Evolutionary conservation across 2,797 vertebrate genomes (phyloP).

Genomic region (Gobio occitaniae): DNA sequence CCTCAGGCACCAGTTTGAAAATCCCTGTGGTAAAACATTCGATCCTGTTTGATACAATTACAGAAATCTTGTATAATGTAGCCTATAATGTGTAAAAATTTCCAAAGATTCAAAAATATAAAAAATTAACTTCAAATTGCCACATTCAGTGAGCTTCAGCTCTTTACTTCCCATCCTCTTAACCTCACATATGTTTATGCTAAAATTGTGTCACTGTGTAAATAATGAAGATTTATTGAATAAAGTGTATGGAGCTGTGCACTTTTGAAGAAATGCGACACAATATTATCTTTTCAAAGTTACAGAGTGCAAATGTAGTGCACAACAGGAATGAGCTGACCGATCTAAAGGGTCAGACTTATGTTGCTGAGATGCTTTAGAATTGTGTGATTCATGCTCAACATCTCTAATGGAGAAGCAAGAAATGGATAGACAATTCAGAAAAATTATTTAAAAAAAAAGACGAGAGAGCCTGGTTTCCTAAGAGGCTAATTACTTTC

Average conservation of each 20-base stretch:
- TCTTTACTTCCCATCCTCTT: not conserved
- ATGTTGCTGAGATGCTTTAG: not conserved
- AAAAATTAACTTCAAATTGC: not conserved
- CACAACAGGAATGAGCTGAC: not conserved
- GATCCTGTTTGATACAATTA: not conserved
- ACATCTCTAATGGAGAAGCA: slow-evolving; percentile 9
- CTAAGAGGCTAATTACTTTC: slow-evolving; percentile 73
- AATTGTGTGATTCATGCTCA: not conserved
- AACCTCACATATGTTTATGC: not conserved
- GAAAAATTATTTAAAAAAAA: slow-evolving; percentile 14
- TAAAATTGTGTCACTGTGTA: not conserved
- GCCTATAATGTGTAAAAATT: not conserved
- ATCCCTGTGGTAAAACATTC: not conserved
- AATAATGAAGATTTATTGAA: not conserved
- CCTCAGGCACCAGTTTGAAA: not conserved
- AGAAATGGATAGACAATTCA: slow-evolving; percentile 28
- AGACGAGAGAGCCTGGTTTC: slow-evolving; percentile 61
- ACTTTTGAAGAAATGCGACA: not conserved
- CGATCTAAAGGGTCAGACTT: not conserved
- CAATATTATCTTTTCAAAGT: not conserved
- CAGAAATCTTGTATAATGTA: not conserved
- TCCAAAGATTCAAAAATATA: not conserved
- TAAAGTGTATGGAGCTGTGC: not conserved
- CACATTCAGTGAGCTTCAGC: not conserved
- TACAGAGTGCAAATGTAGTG: not conserved